Evolutionary conservation across 2,113 vertebrate species (phyloP).

Genomic region (Oryzias javanicus): DNA sequence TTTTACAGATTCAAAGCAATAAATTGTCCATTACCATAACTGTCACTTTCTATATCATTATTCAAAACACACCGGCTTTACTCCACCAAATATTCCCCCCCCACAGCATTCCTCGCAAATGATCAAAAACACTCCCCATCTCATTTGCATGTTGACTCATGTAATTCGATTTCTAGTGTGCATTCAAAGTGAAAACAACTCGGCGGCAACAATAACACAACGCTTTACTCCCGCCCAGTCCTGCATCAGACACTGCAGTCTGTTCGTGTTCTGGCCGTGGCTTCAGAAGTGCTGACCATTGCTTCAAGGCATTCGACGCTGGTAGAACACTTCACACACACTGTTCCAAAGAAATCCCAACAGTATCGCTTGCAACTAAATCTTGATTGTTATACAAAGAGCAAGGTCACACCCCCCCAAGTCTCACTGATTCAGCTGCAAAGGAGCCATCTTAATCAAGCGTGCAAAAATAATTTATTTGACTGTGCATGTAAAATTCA

Average conservation of each 20-base stretch:
- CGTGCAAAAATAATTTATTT: constrained; percentile 22
- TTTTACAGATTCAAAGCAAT: constrained; percentile 37
- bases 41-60: constrained; percentile 5
- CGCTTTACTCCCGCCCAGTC: neutral
- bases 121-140: constrained; percentile 27
- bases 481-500: constrained; percentile 38
- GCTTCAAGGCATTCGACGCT: neutral
- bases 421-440: constrained; percentile 24
- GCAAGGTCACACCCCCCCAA: constrained; percentile 28
- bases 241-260: neutral
- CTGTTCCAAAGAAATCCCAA: constrained; percentile 18
- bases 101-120: constrained; percentile 2
- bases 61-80: constrained; percentile 28
- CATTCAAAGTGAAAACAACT: constrained; percentile 24
- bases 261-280: constrained; percentile 7
- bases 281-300: constrained; percentile 13
- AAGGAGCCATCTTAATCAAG: constrained; percentile 27
- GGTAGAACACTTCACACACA: neutral
- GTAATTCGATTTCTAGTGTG: constrained; percentile 12
- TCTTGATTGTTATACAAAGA: constrained; percentile 42
- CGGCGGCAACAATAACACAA: constrained; percentile 18
- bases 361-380: neutral
- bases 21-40: constrained; percentile 38
- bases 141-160: constrained; percentile 46
- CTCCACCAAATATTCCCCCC: constrained; percentile 6